Base-by-base conservation (phyloP, 2,113 vertebrate genomes). In the Odontesthes bonariensis region DNA sequence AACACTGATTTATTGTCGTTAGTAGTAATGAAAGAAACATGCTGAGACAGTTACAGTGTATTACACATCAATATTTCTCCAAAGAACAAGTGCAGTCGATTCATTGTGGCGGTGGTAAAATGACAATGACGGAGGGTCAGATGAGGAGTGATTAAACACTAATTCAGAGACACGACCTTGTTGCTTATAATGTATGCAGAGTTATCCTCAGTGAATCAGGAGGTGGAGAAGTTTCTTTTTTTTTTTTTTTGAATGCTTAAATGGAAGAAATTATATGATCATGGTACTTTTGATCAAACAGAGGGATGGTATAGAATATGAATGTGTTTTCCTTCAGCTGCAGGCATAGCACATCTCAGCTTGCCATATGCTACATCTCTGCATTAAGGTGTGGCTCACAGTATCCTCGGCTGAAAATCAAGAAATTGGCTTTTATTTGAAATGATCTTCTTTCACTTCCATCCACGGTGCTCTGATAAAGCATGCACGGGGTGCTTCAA, bases 121-220 rank as follows among this genome's bases (percentile, higher is more conserved):
- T 69, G 86, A 90, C 85, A 84, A 82, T 85, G 88, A 88, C 86
- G 79, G 10, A 69, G 90, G 92, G 86, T 88, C 76, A 83, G 84
- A 84, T 86, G 81, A 89, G 78, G 69, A 67, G 83, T 86, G 89
- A 92, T 93, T 89, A 90, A 85, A 89, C 75, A 61, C 73, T 78
- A 73, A 83, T 86, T 81, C 83, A 84, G 57, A 42, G 68, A 82
- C 73, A 65, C 72, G 82, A 78, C 76, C 70, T 75, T 16, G 47
- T 77, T 61, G 70, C 69, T 71, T 59, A 61, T 81, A 82, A 91
- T 89, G 60, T 91, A 89, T 89, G 88, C 84, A 84, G 75, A 89
- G 85, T 70, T 82, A 88, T 69, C 44, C 57, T 75, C 75, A 57
- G 77, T 65, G 81, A 70, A 57, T 82, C 9, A 60, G 78, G 73